phyloP scores from a whole-genome alignment of 1,140 invertebrate genomes.

The Drosophila seguyi region DNA sequence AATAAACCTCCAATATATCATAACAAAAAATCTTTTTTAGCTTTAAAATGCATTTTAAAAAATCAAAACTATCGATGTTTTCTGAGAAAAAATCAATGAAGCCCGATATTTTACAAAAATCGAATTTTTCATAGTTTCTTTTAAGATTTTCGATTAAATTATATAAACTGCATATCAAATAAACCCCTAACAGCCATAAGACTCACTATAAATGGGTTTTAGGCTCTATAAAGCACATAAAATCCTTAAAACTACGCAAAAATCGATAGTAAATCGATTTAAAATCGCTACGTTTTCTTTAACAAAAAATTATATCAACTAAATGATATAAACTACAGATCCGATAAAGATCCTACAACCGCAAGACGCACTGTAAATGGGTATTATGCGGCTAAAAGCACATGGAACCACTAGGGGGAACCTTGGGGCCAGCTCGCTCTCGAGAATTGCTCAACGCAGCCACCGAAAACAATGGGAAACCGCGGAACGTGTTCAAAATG shows the following conservation, averaged over 20 bases:
- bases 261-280: background rate
- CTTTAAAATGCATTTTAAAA: too few species aligned
- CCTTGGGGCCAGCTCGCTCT: conserved; percentile 48
- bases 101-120: too few species aligned
- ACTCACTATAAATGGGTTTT: background rate
- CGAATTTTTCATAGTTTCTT: too few species aligned
- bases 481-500: conserved; percentile 62
- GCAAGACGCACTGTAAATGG: conserved; percentile 13
- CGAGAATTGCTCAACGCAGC: conserved; percentile 46
- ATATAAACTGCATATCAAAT: too few species aligned
- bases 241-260: background rate
- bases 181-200: background rate
- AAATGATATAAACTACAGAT: conserved; percentile 1
- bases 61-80: too few species aligned
- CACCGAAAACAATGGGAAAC: conserved; percentile 47
- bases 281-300: background rate
- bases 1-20: too few species aligned
- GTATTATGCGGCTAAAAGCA: conserved; percentile 3
- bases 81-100: too few species aligned
- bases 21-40: too few species aligned
- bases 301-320: background rate
- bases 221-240: background rate
- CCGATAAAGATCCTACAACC: conserved; percentile 8
- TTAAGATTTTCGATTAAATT: too few species aligned
- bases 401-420: conserved; percentile 2